Base-by-base conservation (phyloP, 2,113 vertebrate species). In the Ascaphus truei region DNA sequence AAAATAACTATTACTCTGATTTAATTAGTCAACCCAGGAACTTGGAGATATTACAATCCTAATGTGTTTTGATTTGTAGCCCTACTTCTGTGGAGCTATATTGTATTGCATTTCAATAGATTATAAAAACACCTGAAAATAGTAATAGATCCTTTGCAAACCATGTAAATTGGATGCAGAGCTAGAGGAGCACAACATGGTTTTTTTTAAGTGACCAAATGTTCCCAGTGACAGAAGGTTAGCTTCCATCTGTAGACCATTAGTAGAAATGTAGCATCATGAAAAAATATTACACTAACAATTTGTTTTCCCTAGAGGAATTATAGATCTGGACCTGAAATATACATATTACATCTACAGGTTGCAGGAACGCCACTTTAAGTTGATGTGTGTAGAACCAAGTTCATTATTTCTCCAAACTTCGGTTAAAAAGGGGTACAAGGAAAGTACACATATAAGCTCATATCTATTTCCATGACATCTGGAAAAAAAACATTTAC, bases 91-190 rank as follows among this genome's bases (percentile, higher is more conserved):
- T 7, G 3, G 41, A 20, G 39, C 29, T 20, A 37, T n/a, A 36
- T 37, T 47, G n/a, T 48, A 68, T 50, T 36, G 20, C 27, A 25
- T 59, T 68, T 48, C 43, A 27, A 34, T 2, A 8, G 13, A 25
- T 53, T 22, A 45, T 26, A 37, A 41, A 33, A 59, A 68, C 66
- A 68, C 66, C 66, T 68, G 66, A 68, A 50, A 59, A 27, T 31
- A 36, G 41, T 56, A 29, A 55, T 9, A 59, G 53, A 68, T 59
- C 31, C 41, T 47, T 59, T 27, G 23, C 55, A 59, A 68, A 50
- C 55, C 66, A 59, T 43, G 12, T 50, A 68, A 68, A 68, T 68
- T 68, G 55, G 66, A 50, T 22, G 20, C 23, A 47, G 64, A 58
- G 31, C 31, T 52, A 39, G 26, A 30, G 15, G 29, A 53, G 23